A percentile compares a stretch with the other conserved stretches of the same genome.
Evolutionary conservation across 2,113 vertebrate genomes (phyloP).

Genomic region (Microcebus griseorufus): DNA sequence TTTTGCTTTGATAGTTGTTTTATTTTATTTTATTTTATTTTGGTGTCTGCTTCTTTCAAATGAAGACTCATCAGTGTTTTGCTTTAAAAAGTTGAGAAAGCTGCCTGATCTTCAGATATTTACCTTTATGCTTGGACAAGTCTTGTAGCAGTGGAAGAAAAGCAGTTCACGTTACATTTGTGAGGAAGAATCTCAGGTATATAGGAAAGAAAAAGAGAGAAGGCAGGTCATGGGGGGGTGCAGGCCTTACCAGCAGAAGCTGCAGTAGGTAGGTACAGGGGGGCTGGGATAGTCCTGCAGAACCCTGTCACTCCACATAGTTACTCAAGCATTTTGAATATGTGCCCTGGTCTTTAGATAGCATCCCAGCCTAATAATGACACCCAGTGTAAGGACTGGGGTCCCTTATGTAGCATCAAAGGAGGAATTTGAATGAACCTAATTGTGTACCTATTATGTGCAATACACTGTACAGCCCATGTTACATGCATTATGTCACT

Average conservation of each 20-base stretch:
- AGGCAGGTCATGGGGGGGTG: fast-evolving
- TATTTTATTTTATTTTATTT: neutral
- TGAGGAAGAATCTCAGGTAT: neutral
- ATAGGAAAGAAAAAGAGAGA: neutral
- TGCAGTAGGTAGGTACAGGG: too few relatives aligned
- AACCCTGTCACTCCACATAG: neutral
- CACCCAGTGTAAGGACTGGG: neutral
- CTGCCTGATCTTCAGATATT: neutral
- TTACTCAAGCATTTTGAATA: neutral
- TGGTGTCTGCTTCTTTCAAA: neutral
- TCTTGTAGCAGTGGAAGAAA: neutral
- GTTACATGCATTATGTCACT: neutral
- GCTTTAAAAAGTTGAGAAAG: neutral
- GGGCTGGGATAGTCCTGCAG: neutral
- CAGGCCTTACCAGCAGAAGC: neutral
- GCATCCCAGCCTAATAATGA: neutral
- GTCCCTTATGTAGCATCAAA: neutral
- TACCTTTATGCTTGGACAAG: neutral
- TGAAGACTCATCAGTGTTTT: neutral
- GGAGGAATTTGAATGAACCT: neutral
- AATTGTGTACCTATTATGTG: neutral
- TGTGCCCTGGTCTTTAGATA: neutral
- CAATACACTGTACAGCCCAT: too few relatives aligned
- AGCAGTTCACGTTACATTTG: neutral
- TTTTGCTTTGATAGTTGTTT: slow-evolving; percentile 4